phyloP scores from a whole-genome alignment of 1,140 invertebrate genomes.

The Myzus persicae region DNA sequence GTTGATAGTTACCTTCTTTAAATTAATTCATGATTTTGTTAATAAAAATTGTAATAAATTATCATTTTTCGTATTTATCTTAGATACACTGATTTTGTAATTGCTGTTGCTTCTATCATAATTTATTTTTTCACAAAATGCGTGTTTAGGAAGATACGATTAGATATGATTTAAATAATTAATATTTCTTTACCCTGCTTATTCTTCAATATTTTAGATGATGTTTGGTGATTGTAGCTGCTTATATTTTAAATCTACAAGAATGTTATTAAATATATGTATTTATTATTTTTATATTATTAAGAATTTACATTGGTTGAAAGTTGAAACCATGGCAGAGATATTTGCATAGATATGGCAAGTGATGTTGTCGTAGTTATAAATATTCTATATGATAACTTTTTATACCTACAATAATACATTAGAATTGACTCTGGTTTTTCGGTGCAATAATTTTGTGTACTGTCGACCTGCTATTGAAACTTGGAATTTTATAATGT shows the following conservation, averaged over 20 bases:
- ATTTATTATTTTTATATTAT: background rate
- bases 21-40: background rate
- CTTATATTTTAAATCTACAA: background rate
- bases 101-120: background rate
- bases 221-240: background rate
- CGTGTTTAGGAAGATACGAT: background rate
- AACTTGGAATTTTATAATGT: background rate
- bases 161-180: too few species aligned
- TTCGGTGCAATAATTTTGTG: background rate
- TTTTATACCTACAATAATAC: background rate
- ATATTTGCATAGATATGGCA: background rate
- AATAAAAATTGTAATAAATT: background rate
- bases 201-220: background rate
- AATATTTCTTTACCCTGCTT: background rate
- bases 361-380: background rate
- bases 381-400: background rate
- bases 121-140: background rate
- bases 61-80: background rate
- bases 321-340: background rate
- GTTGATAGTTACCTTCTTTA: background rate
- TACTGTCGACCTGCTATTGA: background rate
- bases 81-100: background rate
- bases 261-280: background rate
- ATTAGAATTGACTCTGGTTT: background rate
- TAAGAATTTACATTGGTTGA: background rate